Base-by-base conservation (phyloP, 2,797 vertebrate genomes). In the Salarias fasciatus region DNA sequence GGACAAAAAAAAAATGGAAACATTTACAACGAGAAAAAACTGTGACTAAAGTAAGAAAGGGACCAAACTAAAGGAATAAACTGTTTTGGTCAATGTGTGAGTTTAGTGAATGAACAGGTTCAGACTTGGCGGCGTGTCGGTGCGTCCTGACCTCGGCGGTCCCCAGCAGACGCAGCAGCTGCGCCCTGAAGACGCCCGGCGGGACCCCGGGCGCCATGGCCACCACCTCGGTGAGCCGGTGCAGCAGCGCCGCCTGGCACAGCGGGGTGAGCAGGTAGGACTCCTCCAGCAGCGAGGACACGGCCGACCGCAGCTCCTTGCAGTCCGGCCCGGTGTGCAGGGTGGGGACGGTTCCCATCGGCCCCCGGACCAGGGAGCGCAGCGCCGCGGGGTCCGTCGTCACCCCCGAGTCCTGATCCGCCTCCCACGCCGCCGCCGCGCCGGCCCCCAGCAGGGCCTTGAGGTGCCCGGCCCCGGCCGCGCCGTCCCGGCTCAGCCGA, bases 141-240 rank as follows among this genome's bases (percentile, higher is more conserved):
- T n/a, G n/a, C n/a, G n/a, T n/a, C n/a, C n/a, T n/a, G 8, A 94
- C 87, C 69, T 94, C 88, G 0, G 86, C 92, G 0, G 94, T 95
- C 48, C 95, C 95, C 8, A 97, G 92, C 6, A 97, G 90, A 15
- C 95, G 92, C 37, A 95, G 90, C 60, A 97, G 86, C 76, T 97
- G 95, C 1, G 94, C 92, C 79, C 93, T 94, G 77, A 97, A 95
- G 40, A 96, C 74, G 0, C 89, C 86, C 0, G 95, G 95, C 0
- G 93, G 89, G 57, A 96, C 89, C 5, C 93, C 93, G 1, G 93
- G 93, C 0, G 95, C 91, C 84, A 95, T 94, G 15, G 92, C 89
- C 5, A 96, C 92, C 28, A 94, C 76, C 79, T 96, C 94, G 0
- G 86, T 91, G 51, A 96, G 85, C 6, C 90, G 82, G 48, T 92